Evolutionary conservation across 2,888 invertebrate genomes (phyloP), one percentile per base, ranked within the genome.

Genomic region (Papilio demoleus): DNA sequence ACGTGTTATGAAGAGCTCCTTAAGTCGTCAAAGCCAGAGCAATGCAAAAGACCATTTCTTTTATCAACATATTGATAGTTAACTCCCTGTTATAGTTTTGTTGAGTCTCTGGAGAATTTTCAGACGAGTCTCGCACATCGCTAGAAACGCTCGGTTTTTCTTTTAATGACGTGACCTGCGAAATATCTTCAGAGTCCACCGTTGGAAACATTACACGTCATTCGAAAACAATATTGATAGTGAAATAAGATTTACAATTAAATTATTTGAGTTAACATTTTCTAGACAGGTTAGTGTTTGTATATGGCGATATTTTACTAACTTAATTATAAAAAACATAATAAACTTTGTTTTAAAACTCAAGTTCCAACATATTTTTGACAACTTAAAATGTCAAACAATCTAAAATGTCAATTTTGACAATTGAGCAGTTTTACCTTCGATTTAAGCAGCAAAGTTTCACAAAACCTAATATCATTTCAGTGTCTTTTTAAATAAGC

Each of bases 1-100:
- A 96, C 96, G 95, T 93, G 81, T 94, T 95, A 75, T 95, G 95
- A 60, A 96, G 90, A 58, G 95, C 95, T 74, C 95, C 96, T 79
- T 95, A 95, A 12, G 95, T 94, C 4, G 95, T 95, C 70, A 96
- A 91, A 68, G 94, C 93, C 66, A 96, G 84, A 66, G 95, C 93
- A 72, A 95, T 85, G 77, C 95, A 93, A 78, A 96, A 93, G 73
- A 94, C 90, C 72, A 95, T 85, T 88, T 96, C 95, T 81, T 94
- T 94, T 72, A 94, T 88, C 75, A 96, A 90, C 84, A 94, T 93
- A 73, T 94, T 92, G 75, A 90, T 75, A 74, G 90, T 88, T 86
- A 89, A 74, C 77, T 90, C 88, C 79, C 86, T 86, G 77, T 81
- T 86, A 77, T 81, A 86, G 68, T 80, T 83, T 81, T 83, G 86